phyloP scores from a whole-genome alignment of 2,888 invertebrate genomes.

The Biston betularia region DNA sequence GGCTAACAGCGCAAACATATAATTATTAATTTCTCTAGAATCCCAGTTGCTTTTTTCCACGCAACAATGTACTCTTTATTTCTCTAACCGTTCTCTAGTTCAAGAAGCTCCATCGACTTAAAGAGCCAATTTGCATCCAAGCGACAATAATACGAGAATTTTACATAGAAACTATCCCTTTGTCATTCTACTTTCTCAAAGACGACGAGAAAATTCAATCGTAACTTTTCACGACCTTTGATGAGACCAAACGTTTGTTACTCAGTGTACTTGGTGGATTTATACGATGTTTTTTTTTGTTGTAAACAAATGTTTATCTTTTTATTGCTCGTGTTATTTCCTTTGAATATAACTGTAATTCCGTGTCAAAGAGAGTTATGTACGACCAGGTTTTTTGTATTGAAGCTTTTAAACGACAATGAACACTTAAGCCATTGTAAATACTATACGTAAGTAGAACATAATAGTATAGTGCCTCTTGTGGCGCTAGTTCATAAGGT shows the following conservation, averaged over 20 bases:
- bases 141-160: slow-evolving; percentile 32
- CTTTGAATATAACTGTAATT: slow-evolving; percentile 4
- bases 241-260: slow-evolving; percentile 27
- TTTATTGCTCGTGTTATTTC: slow-evolving; percentile 7
- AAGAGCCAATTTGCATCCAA: slow-evolving; percentile 34
- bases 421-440: too few relatives aligned
- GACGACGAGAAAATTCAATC: slow-evolving; percentile 24
- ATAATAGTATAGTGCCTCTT: too few relatives aligned
- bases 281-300: slow-evolving; percentile 11
- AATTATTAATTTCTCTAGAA: neutral
- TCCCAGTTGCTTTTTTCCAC: neutral
- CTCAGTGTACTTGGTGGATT: slow-evolving; percentile 15
- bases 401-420: neutral
- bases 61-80: slow-evolving; percentile 22
- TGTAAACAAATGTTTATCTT: slow-evolving; percentile 13
- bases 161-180: slow-evolving; percentile 35
- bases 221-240: slow-evolving; percentile 29
- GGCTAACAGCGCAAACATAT: neutral
- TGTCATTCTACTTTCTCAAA: slow-evolving; percentile 26
- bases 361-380: neutral
- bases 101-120: slow-evolving; percentile 31
- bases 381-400: neutral
- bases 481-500: too few relatives aligned
- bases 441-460: too few relatives aligned
- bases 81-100: slow-evolving; percentile 24